A percentile compares a stretch with the other conserved stretches of the same genome.
Evolutionary conservation across 1,140 invertebrate genomes (phyloP).

Genomic region (Papilio polyxenes): DNA sequence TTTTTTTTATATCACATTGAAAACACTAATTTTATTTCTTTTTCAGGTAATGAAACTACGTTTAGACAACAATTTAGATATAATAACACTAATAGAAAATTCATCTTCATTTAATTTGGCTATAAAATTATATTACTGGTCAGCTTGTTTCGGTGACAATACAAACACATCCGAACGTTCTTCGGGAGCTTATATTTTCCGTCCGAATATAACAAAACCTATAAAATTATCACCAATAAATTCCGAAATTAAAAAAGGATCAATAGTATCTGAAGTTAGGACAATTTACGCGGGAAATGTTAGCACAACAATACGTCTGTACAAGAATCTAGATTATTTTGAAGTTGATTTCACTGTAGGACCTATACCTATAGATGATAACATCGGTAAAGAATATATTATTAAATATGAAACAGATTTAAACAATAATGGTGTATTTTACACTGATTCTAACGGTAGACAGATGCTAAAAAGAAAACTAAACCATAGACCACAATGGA

Average conservation of each 20-base stretch:
- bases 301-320: slow-evolving; percentile 84
- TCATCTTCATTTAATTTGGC: slow-evolving; percentile 45
- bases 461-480: slow-evolving; percentile 89
- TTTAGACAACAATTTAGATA: slow-evolving; percentile 47
- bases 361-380: slow-evolving; percentile 91
- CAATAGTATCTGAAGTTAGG: slow-evolving; percentile 90
- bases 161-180: slow-evolving; percentile 73
- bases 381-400: slow-evolving; percentile 91
- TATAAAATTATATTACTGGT: slow-evolving; percentile 87
- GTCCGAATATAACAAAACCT: slow-evolving; percentile 68
- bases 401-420: slow-evolving; percentile 86
- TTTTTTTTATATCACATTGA: slow-evolving; percentile 12
- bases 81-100: slow-evolving; percentile 47
- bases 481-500: slow-evolving; percentile 89
- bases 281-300: slow-evolving; percentile 57
- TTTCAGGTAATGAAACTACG: slow-evolving; percentile 55
- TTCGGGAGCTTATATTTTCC: slow-evolving; percentile 93
- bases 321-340: slow-evolving; percentile 82
- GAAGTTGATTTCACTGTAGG: slow-evolving; percentile 97
- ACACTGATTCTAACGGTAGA: slow-evolving; percentile 96
- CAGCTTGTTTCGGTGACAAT: slow-evolving; percentile 59
- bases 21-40: slow-evolving; percentile 33
- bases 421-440: slow-evolving; percentile 86
- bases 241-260: slow-evolving; percentile 85
- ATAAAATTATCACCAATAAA: slow-evolving; percentile 78